Percentiles rank a stretch among this genome's conserved stretches.
Evolutionary conservation across 2,888 invertebrate genomes (phyloP).

Genomic region (Cephus spinipes): DNA sequence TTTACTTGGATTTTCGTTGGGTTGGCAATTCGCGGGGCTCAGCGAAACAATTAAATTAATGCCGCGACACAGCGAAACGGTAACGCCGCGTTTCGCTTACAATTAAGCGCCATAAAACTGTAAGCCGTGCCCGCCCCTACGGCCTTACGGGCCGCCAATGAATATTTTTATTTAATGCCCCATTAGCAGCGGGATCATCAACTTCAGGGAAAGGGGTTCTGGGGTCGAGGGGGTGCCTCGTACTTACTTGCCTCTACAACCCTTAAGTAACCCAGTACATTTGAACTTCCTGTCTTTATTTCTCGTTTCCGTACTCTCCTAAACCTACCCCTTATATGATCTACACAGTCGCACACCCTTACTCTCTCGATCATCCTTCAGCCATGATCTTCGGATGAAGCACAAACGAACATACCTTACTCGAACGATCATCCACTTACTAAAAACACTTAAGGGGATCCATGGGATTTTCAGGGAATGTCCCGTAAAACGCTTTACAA

Average conservation of each 20-base stretch:
- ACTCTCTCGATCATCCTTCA: neutral
- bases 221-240: neutral
- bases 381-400: neutral
- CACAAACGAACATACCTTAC: neutral
- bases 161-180: conserved; percentile 58
- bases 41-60: conserved; percentile 48
- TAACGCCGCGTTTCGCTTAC: conserved; percentile 44
- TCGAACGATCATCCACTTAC: conserved; percentile 4
- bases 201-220: neutral
- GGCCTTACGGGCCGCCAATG: conserved; percentile 41
- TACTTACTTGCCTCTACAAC: neutral
- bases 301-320: neutral
- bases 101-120: conserved; percentile 50
- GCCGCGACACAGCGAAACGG: conserved; percentile 41
- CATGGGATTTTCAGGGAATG: conserved; percentile 6
- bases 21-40: conserved; percentile 25
- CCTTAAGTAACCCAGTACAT: neutral
- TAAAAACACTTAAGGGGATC: neutral
- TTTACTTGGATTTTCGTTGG: conserved; percentile 24
- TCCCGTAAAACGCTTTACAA: conserved; percentile 11
- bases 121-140: conserved; percentile 32
- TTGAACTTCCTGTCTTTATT: neutral
- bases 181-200: conserved; percentile 39
- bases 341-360: neutral
- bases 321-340: neutral